Evolutionary conservation across 2,888 invertebrate genomes (phyloP), one percentile per base, ranked within the genome.

Genomic region (Netelia melanura): DNA sequence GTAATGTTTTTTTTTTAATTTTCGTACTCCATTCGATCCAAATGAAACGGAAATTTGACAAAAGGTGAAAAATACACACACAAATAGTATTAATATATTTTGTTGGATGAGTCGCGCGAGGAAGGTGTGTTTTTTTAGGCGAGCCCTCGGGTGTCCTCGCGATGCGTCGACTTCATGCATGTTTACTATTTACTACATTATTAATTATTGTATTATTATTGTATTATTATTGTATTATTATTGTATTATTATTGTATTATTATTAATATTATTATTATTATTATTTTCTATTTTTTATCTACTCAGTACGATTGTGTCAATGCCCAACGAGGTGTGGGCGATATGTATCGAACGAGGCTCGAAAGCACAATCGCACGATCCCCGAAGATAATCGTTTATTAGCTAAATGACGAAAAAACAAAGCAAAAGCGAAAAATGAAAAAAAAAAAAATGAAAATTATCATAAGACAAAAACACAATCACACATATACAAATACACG

Each of bases 1-100:
- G 11, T 48, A 43, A 70, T 70, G 17, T 44, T 71, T 79, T 61
- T 61, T 23, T 62, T 77, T 64, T 61, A 14, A 14, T 25, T 75
- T 68, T 30, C 58, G 30, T 52, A 54, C 56, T 58, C 61, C 52
- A 61, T 81, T 75, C 72, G 74, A 75, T 79, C 54, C 71, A 68
- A 56, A 68, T 38, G 56, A 85, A 64, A 62, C 67, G 67, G 58
- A n/a, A 52, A 61, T 77, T 74, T 84, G 74, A 86, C 81, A 74
- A 64, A 82, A 86, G 77, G 75, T 65, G 80, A 86, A 67, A 79
- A 67, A 80, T 75, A 58, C 61, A 86, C 74, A 76, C 77, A 75
- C 87, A 84, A 90, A 92, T 92, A 92, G 91, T 93, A 93, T 92
- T 93, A 93, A 93, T 92, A 92, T 93, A 93, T 92, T 92, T 93